Evolutionary conservation across 2,113 vertebrate genomes (phyloP).

Genomic region (Ciconia maguari): DNA sequence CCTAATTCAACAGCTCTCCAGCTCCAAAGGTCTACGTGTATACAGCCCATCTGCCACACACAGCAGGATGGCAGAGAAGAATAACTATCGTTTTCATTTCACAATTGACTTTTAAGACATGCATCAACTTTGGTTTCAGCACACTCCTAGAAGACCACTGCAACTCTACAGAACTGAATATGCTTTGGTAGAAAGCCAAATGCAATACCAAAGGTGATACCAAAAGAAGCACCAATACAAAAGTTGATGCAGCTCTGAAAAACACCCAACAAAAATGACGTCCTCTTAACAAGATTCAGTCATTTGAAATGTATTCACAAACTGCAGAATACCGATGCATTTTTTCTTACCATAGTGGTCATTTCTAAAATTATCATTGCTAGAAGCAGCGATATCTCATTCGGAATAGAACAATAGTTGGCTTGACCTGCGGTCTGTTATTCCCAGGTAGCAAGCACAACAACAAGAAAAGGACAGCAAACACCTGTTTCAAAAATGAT

Average conservation of each 20-base stretch:
- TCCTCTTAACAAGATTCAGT: not conserved
- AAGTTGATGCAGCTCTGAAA: not conserved
- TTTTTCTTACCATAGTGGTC: not conserved
- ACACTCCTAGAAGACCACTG: not conserved
- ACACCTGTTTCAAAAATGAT: constrained; percentile 10
- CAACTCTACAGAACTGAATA: not conserved
- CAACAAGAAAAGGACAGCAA: not conserved
- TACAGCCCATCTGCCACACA: not conserved
- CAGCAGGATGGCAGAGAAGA: not conserved
- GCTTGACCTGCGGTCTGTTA: not conserved
- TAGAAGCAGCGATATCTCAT: not conserved
- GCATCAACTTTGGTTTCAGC: not conserved
- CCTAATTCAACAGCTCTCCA: not conserved
- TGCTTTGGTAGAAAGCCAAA: not conserved
- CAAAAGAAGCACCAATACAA: not conserved
- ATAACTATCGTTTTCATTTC: not conserved
- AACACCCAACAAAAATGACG: not conserved
- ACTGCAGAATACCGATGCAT: not conserved
- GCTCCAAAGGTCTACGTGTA: not conserved
- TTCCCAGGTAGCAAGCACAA: not conserved
- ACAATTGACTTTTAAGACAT: not conserved
- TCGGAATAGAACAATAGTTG: not conserved
- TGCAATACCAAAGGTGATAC: not conserved
- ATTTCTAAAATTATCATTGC: not conserved
- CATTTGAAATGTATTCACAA: not conserved